phyloP scores from a whole-genome alignment of 2,797 vertebrate genomes.

The Gadopsis marmoratus region DNA sequence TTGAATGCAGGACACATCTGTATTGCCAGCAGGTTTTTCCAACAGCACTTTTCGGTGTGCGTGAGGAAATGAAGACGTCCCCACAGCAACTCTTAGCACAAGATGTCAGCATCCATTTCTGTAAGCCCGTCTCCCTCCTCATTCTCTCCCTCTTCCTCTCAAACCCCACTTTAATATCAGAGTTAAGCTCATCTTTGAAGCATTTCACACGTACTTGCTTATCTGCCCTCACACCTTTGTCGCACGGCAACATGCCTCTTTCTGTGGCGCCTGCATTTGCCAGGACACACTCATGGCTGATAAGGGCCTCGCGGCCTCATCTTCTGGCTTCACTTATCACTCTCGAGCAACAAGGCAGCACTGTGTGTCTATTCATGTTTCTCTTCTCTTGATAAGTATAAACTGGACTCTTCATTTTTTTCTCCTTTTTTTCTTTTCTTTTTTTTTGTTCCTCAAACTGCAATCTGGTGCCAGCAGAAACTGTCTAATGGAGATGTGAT shows the following conservation, averaged over 20 bases:
- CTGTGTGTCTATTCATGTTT: conserved; percentile 61
- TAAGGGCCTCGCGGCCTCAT: conserved; percentile 71
- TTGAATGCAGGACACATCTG: conserved; percentile 18
- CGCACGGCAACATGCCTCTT: conserved; percentile 68
- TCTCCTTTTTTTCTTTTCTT: not conserved
- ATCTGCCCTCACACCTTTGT: conserved; percentile 78
- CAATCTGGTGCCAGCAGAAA: conserved; percentile 40
- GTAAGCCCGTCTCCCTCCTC: not conserved
- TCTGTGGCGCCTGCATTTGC: conserved; percentile 53
- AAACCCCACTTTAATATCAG: conserved; percentile 55
- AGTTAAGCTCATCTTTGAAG: conserved; percentile 70
- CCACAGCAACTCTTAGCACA: conserved; percentile 38
- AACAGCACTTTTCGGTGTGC: conserved; percentile 13
- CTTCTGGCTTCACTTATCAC: conserved; percentile 76
- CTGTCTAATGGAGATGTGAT: conserved; percentile 43
- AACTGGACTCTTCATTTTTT: conserved; percentile 26
- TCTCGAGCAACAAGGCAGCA: conserved; percentile 72
- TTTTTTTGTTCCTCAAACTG: conserved; percentile 37
- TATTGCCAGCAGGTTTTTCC: conserved; percentile 19
- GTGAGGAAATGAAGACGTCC: conserved; percentile 60
- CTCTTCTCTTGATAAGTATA: conserved; percentile 60
- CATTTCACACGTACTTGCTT: conserved; percentile 71
- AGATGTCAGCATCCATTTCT: conserved; percentile 51
- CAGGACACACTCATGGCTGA: conserved; percentile 70
- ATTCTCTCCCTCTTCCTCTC: conserved; percentile 7